These are phyloP conservation scores for Tympanoctomys barrerae DNA, from an alignment of 2,797 vertebrate species.

Conservation along the genomic window DNA sequence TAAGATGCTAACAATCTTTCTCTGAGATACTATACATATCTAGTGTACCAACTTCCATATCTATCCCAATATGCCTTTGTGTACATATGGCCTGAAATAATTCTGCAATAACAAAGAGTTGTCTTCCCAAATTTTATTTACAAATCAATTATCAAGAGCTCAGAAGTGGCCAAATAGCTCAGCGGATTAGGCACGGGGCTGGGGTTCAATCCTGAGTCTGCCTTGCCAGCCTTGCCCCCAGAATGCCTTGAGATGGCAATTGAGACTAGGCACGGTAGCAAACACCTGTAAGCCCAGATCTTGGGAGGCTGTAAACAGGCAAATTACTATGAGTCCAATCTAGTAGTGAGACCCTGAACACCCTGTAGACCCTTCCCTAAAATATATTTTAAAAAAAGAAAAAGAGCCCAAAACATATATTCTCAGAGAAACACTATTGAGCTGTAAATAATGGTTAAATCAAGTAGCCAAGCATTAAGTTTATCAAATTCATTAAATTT, in stretches of 20 bases:
- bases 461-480: background rate
- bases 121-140: slow-evolving; percentile 20
- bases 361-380: too few species aligned
- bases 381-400: too few species aligned
- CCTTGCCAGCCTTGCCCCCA: too few species aligned
- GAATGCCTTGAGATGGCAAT: too few species aligned
- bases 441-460: slow-evolving; percentile 23
- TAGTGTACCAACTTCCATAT: background rate
- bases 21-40: background rate
- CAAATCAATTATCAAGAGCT: background rate
- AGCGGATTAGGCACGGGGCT: too few species aligned
- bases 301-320: too few species aligned
- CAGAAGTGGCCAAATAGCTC: background rate
- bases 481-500: background rate
- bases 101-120: slow-evolving; percentile 20
- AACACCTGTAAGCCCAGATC: too few species aligned
- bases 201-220: too few species aligned
- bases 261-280: too few species aligned
- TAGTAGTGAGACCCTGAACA: too few species aligned
- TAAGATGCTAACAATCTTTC: background rate
- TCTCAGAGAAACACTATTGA: slow-evolving; percentile 11
- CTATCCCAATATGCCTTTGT: background rate
- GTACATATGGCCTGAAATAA: background rate
- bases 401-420: background rate
- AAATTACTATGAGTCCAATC: too few species aligned